phyloP scores from a whole-genome alignment of 2,113 vertebrate genomes.

The Pseudorasbora parva region DNA sequence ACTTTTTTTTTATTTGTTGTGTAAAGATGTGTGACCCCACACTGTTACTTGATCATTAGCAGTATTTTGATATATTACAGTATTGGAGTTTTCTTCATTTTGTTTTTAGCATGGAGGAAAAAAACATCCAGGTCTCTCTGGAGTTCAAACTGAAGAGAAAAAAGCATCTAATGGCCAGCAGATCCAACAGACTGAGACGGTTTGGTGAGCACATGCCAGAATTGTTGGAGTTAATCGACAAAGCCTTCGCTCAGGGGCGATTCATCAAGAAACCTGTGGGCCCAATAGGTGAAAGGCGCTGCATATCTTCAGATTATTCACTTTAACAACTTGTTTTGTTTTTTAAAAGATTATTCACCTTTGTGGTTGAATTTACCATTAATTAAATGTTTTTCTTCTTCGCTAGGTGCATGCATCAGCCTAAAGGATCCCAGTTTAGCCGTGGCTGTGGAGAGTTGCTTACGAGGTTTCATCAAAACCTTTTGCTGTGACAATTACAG shows the following conservation, averaged over 20 bases:
- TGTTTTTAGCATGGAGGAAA: slow-evolving; percentile 60
- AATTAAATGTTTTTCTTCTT: neutral
- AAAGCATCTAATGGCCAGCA: slow-evolving; percentile 82
- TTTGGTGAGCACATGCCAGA: slow-evolving; percentile 79
- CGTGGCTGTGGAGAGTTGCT: slow-evolving; percentile 81
- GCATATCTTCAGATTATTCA: neutral
- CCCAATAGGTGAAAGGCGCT: slow-evolving; percentile 72
- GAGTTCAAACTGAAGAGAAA: slow-evolving; percentile 66
- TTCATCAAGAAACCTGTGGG: slow-evolving; percentile 83
- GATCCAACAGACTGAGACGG: slow-evolving; percentile 79
- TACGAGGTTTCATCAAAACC: slow-evolving; percentile 76
- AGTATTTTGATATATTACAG: neutral
- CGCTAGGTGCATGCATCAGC: slow-evolving; percentile 80
- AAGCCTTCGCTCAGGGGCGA: slow-evolving; percentile 63
- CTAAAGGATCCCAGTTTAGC: slow-evolving; percentile 79
- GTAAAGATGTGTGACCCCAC: neutral
- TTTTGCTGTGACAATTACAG: slow-evolving; percentile 84
- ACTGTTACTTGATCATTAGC: neutral
- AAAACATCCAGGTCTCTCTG: slow-evolving; percentile 54
- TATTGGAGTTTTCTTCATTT: neutral
- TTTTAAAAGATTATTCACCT: neutral
- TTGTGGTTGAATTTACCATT: neutral
- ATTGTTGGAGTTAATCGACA: slow-evolving; percentile 79
- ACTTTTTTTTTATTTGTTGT: neutral
- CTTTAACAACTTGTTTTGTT: too few relatives aligned